These are phyloP conservation scores for Papilio machaon DNA, from an alignment of 1,140 invertebrate genomes.

Conservation along the genomic window DNA sequence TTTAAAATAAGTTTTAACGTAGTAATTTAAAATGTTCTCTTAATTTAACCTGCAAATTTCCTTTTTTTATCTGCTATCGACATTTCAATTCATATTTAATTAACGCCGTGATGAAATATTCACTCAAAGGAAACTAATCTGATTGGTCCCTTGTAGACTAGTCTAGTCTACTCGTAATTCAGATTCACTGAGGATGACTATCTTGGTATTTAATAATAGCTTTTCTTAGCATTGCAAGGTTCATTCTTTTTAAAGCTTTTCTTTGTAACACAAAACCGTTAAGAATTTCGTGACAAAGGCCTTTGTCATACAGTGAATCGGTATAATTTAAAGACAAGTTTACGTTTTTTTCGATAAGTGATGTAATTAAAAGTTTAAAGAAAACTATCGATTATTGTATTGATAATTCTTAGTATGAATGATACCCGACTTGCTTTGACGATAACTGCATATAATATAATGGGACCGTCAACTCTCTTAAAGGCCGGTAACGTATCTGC, in stretches of 20 bases:
- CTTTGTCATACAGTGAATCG: neutral
- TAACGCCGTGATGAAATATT: neutral
- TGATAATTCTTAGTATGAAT: neutral
- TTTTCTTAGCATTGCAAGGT: neutral
- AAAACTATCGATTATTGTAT: neutral
- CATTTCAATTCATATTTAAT: neutral
- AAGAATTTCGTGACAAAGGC: neutral
- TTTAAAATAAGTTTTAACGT: too few species aligned
- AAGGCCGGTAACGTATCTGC: too few species aligned
- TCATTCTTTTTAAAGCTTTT: neutral
- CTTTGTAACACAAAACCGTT: neutral
- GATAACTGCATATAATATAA: too few species aligned
- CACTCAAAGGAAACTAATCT: slow-evolving; percentile 12
- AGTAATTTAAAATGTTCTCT: neutral
- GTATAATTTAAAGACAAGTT: neutral
- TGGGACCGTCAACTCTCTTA: too few species aligned
- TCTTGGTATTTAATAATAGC: slow-evolving; percentile 10
- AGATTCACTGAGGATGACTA: neutral
- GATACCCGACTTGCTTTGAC: neutral
- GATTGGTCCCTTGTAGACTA: neutral
- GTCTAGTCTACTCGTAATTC: neutral
- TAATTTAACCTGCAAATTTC: neutral
- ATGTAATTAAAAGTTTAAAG: neutral
- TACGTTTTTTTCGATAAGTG: neutral
- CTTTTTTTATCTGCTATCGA: neutral